Conservation (phyloP, 2,888 invertebrate species). For the Aromia moschata region DNA sequence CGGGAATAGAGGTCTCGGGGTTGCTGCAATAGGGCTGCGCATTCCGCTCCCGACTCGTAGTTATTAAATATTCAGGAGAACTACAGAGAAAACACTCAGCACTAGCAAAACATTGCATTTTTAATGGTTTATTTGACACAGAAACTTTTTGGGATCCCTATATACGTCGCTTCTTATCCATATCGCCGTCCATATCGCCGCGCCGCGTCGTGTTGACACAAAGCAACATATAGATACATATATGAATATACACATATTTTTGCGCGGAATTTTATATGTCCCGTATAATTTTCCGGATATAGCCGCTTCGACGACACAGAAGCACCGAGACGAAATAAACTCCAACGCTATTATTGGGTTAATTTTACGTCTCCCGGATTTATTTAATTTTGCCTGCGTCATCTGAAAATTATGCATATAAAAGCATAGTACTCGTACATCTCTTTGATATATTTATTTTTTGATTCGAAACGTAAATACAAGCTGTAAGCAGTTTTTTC, state of each 20-base stretch:
- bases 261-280: constrained; percentile 10
- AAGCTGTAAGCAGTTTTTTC: too few species aligned
- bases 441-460: too few species aligned
- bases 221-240: constrained; percentile 12
- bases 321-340: too few species aligned
- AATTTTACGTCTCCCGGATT: too few species aligned
- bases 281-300: not conserved
- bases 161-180: constrained; percentile 40
- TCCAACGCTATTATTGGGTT: too few species aligned
- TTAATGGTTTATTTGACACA: constrained; percentile 53
- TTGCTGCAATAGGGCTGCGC: constrained; percentile 41
- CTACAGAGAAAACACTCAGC: constrained; percentile 49
- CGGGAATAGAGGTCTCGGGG: constrained; percentile 32
- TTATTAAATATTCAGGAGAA: constrained; percentile 50
- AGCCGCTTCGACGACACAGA: too few species aligned
- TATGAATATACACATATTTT: too few species aligned
- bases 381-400: too few species aligned
- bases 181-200: constrained; percentile 44
- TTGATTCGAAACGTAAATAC: too few species aligned
- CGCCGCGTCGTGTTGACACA: constrained; percentile 11
- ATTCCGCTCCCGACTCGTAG: constrained; percentile 40
- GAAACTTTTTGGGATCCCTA: constrained; percentile 49
- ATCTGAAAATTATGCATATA: too few species aligned
- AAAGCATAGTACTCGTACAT: too few species aligned
- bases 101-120: constrained; percentile 50